Evolutionary conservation across 2,797 vertebrate genomes (phyloP), one percentile per base, ranked within the genome.

Genomic region (Gymnothorax javanicus): DNA sequence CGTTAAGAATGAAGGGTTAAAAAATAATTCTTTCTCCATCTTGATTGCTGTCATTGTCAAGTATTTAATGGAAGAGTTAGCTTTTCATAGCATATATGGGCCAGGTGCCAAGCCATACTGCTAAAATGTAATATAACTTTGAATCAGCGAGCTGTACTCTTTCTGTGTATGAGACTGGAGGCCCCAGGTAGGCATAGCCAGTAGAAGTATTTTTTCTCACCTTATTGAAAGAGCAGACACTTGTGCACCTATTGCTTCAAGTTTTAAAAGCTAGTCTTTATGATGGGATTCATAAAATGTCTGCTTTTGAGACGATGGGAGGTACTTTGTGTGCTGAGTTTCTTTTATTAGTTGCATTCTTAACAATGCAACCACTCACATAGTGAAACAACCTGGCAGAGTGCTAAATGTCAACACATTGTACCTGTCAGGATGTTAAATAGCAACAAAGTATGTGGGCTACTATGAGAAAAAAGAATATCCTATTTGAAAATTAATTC

Each of bases 11-110:
- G 13, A 2, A 9, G 77, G 77, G 59, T 62, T 73, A 56, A 86
- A 52, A 4, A 77, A 62, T 6, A 71, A 67, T 56, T 52, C 2
- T 43, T 17, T 86, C 12, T 82, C 58, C 59, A 56, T 23, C 43
- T 4, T 17, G 33, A 13, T 9, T 5, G 56, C 20, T 73, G 43
- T 71, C 56, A 58, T 60, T 69, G 75, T 17, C 15, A 64, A 43
- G 17, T 62, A 86, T 64, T 62, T 64, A n/a, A 86, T 43, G 82
- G 56, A n/a, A 52, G 2, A 67, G 56, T 82, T 50, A 59, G n/a
- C 23, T 82, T 59, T 81, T 81, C 9, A 81, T 62, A 81, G 57
- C 20, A 81, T 77, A 62, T 17, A 25, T 64, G 58, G 2, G 27
- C 60, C 62, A 25, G 23, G 0, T 64, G 3, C 62, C 23, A 17